These are phyloP conservation scores for Oikopleura dioica DNA, from an alignment of 23 tunicate genomes.

Conservation along the genomic window DNA sequence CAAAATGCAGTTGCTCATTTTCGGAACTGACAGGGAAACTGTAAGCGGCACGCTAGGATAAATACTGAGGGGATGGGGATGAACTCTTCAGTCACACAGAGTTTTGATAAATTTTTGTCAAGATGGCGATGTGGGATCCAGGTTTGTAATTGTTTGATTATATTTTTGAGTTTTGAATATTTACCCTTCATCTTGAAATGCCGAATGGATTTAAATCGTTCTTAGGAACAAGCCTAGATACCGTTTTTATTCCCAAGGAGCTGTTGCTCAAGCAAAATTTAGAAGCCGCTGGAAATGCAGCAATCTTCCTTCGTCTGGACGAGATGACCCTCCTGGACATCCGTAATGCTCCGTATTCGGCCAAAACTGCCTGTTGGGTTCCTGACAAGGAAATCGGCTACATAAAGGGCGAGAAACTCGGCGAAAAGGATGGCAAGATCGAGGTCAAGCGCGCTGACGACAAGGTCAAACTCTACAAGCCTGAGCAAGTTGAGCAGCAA, in stretches of 20 bases:
- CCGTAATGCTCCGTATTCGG: background rate
- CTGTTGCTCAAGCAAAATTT: background rate
- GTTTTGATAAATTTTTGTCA: background rate
- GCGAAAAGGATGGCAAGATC: background rate
- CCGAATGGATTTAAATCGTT: too few relatives aligned
- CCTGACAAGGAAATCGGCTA: background rate
- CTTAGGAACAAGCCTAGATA: too few relatives aligned
- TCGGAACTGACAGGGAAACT: too few relatives aligned
- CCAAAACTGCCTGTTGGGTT: background rate
- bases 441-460: background rate
- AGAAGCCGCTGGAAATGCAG: background rate
- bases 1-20: too few relatives aligned
- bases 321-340: background rate
- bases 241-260: too few relatives aligned
- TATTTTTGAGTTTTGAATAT: too few relatives aligned
- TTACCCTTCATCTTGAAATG: too few relatives aligned
- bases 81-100: too few relatives aligned
- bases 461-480: background rate
- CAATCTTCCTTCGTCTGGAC: background rate
- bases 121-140: slow-evolving; percentile 5
- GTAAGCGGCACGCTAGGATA: too few relatives aligned
- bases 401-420: background rate
- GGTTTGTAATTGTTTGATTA: too few relatives aligned
- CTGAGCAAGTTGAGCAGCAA: too few relatives aligned
- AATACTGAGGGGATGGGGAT: too few relatives aligned